Conservation (phyloP, 2,797 vertebrate species). For the Falco rusticolus region DNA sequence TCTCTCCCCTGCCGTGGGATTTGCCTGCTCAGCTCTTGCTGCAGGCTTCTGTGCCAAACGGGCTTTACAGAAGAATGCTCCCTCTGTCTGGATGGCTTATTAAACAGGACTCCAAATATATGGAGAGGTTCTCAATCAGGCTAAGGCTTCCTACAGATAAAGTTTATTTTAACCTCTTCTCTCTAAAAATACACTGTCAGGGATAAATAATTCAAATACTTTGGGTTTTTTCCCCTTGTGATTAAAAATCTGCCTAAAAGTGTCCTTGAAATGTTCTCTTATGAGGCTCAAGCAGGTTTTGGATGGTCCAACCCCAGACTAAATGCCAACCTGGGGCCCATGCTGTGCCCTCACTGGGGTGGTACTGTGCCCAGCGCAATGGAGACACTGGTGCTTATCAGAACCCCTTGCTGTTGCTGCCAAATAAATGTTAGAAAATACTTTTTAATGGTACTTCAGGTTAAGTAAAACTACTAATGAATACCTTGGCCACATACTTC, state of each 20-base stretch:
- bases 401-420: background rate
- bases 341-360: background rate
- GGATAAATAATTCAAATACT: slow-evolving; percentile 69
- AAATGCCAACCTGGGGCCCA: background rate
- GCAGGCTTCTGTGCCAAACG: slow-evolving; percentile 53
- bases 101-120: slow-evolving; percentile 49
- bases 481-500: background rate
- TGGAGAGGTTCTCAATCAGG: slow-evolving; percentile 64
- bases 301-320: background rate
- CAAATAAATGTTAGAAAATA: background rate
- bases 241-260: slow-evolving; percentile 48
- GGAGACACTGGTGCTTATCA: background rate
- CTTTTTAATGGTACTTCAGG: background rate
- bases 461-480: background rate
- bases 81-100: slow-evolving; percentile 66
- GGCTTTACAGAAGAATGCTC: slow-evolving; percentile 70
- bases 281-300: background rate
- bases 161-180: slow-evolving; percentile 73
- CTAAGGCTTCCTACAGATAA: slow-evolving; percentile 75
- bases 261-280: slow-evolving; percentile 41
- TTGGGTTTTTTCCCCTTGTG: background rate
- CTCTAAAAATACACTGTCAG: slow-evolving; percentile 57
- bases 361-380: background rate
- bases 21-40: slow-evolving; percentile 67
- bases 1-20: slow-evolving; percentile 66